Percentiles rank a stretch among this genome's conserved stretches.
phyloP scores from a whole-genome alignment of 2,113 vertebrate species.

The Tricholaema leucomelas region DNA sequence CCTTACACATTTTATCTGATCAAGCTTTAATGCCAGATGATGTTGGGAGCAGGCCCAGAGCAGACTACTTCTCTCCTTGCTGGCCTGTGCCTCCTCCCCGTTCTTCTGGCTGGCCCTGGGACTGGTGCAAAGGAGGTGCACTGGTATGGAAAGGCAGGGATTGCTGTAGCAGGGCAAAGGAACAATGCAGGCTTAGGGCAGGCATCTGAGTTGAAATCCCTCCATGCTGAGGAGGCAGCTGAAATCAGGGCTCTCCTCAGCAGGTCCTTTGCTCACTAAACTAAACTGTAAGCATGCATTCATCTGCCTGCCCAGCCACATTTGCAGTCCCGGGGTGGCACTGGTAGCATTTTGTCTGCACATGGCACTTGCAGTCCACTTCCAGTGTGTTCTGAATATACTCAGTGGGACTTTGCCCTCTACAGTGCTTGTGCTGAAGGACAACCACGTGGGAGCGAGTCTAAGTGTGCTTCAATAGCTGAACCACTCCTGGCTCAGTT shows the following conservation, averaged over 20 bases:
- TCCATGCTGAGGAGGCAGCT: background rate
- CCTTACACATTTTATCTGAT: background rate
- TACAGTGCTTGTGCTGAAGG: background rate
- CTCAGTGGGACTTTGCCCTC: background rate
- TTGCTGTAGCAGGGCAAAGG: background rate
- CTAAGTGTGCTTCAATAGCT: background rate
- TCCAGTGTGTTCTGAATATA: background rate
- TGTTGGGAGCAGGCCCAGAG: background rate
- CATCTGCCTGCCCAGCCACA: background rate
- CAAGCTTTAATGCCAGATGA: background rate
- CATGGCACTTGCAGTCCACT: background rate
- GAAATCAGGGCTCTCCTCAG: background rate
- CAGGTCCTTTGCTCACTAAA: background rate
- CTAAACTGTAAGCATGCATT: background rate
- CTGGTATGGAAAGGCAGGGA: background rate
- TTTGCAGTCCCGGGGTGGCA: background rate
- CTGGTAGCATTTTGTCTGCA: background rate
- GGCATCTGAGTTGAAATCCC: background rate
- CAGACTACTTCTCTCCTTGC: background rate
- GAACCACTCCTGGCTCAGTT: background rate
- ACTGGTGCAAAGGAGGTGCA: rapidly evolving
- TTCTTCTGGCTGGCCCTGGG: background rate
- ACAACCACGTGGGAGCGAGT: background rate
- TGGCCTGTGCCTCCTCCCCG: background rate
- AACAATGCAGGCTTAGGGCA: background rate